A percentile compares a stretch with the other conserved stretches of the same genome.
These are phyloP conservation scores for Lepidocyrtoides sp. DNA, from an alignment of 2,888 invertebrate species.

Conservation along the genomic window DNA sequence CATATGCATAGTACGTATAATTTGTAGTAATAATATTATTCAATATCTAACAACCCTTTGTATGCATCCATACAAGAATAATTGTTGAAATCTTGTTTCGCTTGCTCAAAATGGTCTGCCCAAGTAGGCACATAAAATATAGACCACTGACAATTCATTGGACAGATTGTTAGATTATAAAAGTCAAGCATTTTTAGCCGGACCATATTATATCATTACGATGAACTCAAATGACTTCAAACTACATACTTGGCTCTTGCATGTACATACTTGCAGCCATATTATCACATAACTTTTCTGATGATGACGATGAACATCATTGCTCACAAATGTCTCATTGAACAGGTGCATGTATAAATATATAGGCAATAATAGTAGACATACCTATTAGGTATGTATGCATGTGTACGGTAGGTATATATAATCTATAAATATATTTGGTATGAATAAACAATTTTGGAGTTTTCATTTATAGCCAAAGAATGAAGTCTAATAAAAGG, in stretches of 20 bases:
- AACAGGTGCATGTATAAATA: too few relatives aligned
- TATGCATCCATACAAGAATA: neutral
- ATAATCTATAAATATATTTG: neutral
- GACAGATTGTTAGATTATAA: constrained; percentile 1
- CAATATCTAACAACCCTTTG: neutral
- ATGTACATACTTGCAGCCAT: too few relatives aligned
- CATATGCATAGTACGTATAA: constrained; percentile 27
- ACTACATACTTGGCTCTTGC: neutral
- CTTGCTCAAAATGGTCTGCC: neutral
- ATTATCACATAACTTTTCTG: neutral
- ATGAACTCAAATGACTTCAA: neutral
- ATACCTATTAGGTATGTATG: too few relatives aligned
- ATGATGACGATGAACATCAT: neutral
- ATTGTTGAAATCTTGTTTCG: constrained; percentile 42
- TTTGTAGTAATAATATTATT: constrained; percentile 31
- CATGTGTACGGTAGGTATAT: neutral
- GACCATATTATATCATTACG: neutral
- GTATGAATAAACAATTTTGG: neutral
- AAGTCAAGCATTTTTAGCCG: neutral
- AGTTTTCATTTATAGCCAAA: neutral
- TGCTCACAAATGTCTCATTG: too few relatives aligned
- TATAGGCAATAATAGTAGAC: too few relatives aligned
- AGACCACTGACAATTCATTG: neutral
- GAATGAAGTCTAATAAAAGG: neutral
- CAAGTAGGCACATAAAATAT: neutral